Percentiles rank a stretch among this genome's conserved stretches.
phyloP scores from a whole-genome alignment of 2,888 invertebrate species.

The Xanthorhoe spadicearia region DNA sequence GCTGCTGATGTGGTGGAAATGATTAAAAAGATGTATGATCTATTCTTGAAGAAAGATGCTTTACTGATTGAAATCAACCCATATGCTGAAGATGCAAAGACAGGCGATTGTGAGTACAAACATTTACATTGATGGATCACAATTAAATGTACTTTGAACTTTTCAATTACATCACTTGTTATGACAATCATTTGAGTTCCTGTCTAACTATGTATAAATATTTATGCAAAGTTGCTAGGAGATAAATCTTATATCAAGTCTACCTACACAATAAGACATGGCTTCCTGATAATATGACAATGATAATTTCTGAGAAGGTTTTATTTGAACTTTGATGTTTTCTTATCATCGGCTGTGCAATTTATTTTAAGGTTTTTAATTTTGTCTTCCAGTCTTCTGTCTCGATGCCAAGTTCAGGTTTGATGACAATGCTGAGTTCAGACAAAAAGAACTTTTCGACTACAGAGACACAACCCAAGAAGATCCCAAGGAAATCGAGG shows the following conservation, averaged over 20 bases:
- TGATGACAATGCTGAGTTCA: slow-evolving; percentile 96
- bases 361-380: background rate
- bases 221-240: background rate
- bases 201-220: background rate
- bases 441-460: slow-evolving; percentile 94
- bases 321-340: background rate
- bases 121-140: slow-evolving; percentile 20
- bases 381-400: slow-evolving; percentile 89
- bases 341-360: background rate
- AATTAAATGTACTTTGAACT: slow-evolving; percentile 29
- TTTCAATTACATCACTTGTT: slow-evolving; percentile 5
- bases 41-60: slow-evolving; percentile 95
- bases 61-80: slow-evolving; percentile 97
- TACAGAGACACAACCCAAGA: slow-evolving; percentile 95
- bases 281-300: background rate
- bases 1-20: slow-evolving; percentile 89
- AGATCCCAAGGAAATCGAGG: slow-evolving; percentile 96
- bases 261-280: background rate
- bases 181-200: slow-evolving; percentile 9
- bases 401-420: slow-evolving; percentile 98
- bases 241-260: background rate
- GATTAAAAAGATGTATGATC: slow-evolving; percentile 92
- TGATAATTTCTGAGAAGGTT: background rate
- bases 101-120: slow-evolving; percentile 86
- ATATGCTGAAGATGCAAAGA: slow-evolving; percentile 94